Evolutionary conservation across 1,140 invertebrate species (phyloP).

Genomic region (Scaptodrosophila lebanonensis): DNA sequence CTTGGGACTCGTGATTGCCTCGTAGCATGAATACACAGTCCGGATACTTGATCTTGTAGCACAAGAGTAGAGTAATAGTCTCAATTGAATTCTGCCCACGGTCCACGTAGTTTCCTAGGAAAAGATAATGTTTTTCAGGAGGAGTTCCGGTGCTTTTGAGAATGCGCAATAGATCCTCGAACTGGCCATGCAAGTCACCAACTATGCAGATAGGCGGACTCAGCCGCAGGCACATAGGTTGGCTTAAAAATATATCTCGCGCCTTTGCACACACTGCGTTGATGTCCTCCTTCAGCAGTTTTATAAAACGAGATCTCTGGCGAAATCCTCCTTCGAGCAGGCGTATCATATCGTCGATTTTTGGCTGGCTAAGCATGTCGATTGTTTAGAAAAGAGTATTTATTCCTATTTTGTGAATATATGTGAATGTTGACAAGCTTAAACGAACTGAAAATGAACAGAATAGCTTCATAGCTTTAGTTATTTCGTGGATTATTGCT

Average conservation of each 20-base stretch:
- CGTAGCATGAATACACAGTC: slow-evolving; percentile 89
- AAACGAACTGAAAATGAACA: no score
- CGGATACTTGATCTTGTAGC: slow-evolving; percentile 97
- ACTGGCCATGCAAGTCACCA: slow-evolving; percentile 99
- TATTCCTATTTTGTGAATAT: no score
- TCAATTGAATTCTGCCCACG: slow-evolving; percentile 90
- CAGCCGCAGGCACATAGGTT: slow-evolving; percentile 96
- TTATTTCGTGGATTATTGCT: no score
- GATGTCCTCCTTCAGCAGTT: slow-evolving; percentile 95
- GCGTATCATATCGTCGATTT: no score
- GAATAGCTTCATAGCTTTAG: no score
- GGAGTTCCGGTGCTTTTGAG: slow-evolving; percentile 99
- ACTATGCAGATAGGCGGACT: slow-evolving; percentile 98
- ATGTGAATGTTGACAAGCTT: no score
- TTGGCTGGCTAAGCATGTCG: no score
- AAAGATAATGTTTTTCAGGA: slow-evolving; percentile 98
- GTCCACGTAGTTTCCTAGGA: slow-evolving; percentile 93
- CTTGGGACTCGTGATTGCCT: slow-evolving; percentile 90
- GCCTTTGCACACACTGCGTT: slow-evolving; percentile 95
- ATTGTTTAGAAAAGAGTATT: no score
- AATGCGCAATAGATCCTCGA: slow-evolving; percentile 95
- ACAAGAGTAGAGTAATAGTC: slow-evolving; percentile 93
- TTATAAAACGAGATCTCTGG: no score
- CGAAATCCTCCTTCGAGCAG: no score
- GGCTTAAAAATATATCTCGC: slow-evolving; percentile 97